Evolutionary conservation across 2,113 vertebrate genomes (phyloP).

Genomic region (Notechis scutatus): DNA sequence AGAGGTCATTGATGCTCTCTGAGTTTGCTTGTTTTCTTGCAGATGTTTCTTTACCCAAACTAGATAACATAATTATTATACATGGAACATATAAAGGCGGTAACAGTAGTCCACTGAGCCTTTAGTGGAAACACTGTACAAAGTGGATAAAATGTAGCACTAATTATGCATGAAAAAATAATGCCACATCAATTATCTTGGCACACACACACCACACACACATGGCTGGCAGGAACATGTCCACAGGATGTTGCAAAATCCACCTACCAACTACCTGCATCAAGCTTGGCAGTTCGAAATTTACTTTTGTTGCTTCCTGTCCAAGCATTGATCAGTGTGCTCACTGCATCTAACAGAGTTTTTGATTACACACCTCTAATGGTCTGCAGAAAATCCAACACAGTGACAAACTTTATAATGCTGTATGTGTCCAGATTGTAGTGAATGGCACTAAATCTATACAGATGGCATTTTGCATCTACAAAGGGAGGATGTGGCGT

Average conservation of each 20-base stretch:
- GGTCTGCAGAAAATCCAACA: constrained; percentile 49
- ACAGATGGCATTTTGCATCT: not conserved
- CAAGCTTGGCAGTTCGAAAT: constrained; percentile 8
- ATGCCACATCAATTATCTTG: not conserved
- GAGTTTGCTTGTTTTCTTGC: no score
- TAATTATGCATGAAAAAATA: constrained; percentile 10
- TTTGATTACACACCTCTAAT: constrained; percentile 47
- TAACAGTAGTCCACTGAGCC: not conserved
- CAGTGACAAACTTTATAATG: constrained; percentile 27
- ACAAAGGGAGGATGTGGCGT: not conserved
- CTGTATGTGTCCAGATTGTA: not conserved
- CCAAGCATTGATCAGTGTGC: constrained; percentile 50
- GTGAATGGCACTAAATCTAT: not conserved
- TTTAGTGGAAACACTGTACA: not conserved
- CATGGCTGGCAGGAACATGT: constrained; percentile 33
- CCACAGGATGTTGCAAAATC: constrained; percentile 2
- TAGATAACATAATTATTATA: not conserved
- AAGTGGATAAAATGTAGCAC: not conserved
- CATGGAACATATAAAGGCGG: not conserved
- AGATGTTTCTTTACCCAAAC: no score
- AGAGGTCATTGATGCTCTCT: no score
- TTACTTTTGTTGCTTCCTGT: constrained; percentile 39
- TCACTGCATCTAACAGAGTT: constrained; percentile 30
- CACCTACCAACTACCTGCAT: not conserved
- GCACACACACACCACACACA: not conserved